phyloP scores from a whole-genome alignment of 2,797 vertebrate genomes.

The Pipistrellus nathusii region DNA sequence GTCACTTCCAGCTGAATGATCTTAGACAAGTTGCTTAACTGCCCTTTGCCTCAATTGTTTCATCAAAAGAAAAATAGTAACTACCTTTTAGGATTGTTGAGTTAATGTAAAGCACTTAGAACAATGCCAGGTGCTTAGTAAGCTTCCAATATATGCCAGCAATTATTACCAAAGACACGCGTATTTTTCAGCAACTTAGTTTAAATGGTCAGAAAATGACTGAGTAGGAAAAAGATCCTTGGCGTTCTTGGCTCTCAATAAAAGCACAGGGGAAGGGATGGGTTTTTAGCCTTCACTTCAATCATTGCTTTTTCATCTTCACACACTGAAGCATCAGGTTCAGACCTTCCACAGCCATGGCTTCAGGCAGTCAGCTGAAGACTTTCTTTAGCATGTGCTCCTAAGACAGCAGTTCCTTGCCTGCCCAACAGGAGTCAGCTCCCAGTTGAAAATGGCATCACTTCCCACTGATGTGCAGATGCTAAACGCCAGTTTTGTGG shows the following conservation, averaged over 20 bases:
- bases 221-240: background rate
- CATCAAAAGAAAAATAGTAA: background rate
- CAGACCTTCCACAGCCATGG: background rate
- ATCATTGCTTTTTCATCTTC: background rate
- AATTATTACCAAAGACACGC: background rate
- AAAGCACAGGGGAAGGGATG: background rate
- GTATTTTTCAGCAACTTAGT: background rate
- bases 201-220: background rate
- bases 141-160: background rate
- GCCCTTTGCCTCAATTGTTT: background rate
- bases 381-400: background rate
- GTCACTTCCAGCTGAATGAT: background rate
- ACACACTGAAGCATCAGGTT: background rate
- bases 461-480: background rate
- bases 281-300: background rate
- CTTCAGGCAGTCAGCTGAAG: background rate
- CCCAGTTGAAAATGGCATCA: accelerated
- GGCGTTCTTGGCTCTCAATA: background rate
- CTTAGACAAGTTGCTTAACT: background rate
- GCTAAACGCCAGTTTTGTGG: background rate
- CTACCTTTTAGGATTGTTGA: background rate
- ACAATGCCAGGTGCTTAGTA: background rate
- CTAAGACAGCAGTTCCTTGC: background rate
- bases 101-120: background rate
- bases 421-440: background rate